Conservation (phyloP, 2,113 vertebrate species). For the Pelecanoides urinatrix region DNA sequence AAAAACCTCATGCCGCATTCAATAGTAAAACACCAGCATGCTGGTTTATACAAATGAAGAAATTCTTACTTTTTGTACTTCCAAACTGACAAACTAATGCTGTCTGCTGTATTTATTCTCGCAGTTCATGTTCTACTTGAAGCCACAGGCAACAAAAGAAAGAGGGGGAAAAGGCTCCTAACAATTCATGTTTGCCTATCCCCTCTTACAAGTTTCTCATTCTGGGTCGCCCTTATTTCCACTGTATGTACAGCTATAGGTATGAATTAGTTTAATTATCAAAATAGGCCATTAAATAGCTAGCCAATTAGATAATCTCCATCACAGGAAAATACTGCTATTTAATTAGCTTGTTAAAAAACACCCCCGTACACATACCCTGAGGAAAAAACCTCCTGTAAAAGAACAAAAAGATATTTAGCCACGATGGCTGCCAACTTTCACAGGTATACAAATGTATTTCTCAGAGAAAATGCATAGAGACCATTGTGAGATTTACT, state of each 20-base stretch:
- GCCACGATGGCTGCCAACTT: background rate
- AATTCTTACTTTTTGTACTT: background rate
- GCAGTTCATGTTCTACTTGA: background rate
- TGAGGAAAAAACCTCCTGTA: background rate
- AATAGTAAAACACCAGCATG: background rate
- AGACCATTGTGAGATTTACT: background rate
- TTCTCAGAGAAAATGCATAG: background rate
- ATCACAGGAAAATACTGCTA: background rate
- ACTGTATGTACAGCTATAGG: background rate
- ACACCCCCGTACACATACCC: background rate
- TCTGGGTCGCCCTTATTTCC: background rate
- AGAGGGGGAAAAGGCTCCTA: background rate
- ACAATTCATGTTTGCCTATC: background rate
- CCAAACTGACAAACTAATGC: background rate
- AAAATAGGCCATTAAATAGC: background rate
- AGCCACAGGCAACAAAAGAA: background rate
- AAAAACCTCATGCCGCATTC: background rate
- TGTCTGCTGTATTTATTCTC: background rate
- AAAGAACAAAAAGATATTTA: background rate
- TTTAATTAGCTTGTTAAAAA: slow-evolving; percentile 16
- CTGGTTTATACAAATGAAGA: background rate
- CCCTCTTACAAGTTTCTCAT: background rate
- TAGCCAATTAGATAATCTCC: background rate
- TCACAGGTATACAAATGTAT: background rate
- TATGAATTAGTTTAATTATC: background rate